Conservation (phyloP, 2,797 vertebrate species). For the Pyrocephalus nanus region DNA sequence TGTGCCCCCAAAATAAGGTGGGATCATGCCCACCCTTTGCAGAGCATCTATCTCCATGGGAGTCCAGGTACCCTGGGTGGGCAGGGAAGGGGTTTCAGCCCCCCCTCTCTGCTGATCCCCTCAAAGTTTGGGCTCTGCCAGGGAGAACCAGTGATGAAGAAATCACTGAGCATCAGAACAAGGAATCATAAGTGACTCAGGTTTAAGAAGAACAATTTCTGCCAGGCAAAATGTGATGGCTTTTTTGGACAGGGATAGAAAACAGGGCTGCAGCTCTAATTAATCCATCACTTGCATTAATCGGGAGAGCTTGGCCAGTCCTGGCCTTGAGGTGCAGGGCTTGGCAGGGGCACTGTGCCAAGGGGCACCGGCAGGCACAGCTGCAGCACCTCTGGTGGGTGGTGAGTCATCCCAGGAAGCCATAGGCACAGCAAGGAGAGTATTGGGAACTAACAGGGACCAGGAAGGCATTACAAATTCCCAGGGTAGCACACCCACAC, state of each 20-base stretch:
- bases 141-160: background rate
- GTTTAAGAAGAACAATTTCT: background rate
- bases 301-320: background rate
- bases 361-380: background rate
- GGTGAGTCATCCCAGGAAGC: background rate
- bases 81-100: background rate
- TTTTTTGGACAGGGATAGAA: conserved; percentile 4
- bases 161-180: background rate
- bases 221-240: conserved; percentile 5
- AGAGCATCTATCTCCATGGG: background rate
- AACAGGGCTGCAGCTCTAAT: background rate
- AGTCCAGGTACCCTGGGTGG: rapidly evolving
- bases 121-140: background rate
- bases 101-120: background rate
- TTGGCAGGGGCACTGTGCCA: background rate
- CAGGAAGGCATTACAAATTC: background rate
- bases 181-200: background rate
- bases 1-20: background rate
- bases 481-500: rapidly evolving
- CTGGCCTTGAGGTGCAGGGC: background rate
- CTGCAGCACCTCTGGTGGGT: background rate
- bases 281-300: background rate
- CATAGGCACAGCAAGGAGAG: background rate
- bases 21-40: background rate
- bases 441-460: rapidly evolving